Percentiles rank a stretch among this genome's conserved stretches.
Conservation (phyloP, 2,888 invertebrate species). For the Drosophila birchii region DNA sequence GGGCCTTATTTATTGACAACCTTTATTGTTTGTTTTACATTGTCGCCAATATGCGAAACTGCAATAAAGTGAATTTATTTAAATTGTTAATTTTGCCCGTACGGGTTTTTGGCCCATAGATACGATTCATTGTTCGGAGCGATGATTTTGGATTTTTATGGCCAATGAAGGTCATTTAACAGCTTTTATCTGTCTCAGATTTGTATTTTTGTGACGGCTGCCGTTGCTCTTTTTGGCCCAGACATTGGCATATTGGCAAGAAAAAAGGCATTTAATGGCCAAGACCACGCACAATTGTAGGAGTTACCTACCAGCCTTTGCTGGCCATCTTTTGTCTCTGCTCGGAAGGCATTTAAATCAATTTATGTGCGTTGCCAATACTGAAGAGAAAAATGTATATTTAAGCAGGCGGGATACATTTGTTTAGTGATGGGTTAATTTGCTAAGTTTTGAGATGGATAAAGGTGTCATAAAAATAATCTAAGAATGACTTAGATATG, state of each 20-base stretch:
- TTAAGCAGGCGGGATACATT: not conserved
- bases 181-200: conserved; percentile 60
- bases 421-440: not conserved
- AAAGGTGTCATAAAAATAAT: not conserved
- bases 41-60: conserved; percentile 74
- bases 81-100: conserved; percentile 67
- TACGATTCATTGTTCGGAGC: conserved; percentile 68
- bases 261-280: conserved; percentile 43
- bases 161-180: conserved; percentile 74
- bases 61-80: conserved; percentile 74
- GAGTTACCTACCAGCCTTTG: conserved; percentile 26
- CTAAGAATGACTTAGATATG: too few relatives aligned
- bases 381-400: not conserved
- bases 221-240: conserved; percentile 50
- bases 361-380: conserved; percentile 32
- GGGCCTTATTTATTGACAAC: conserved; percentile 65
- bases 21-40: conserved; percentile 76
- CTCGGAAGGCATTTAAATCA: conserved; percentile 52
- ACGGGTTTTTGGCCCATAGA: conserved; percentile 60
- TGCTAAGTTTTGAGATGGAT: accelerated
- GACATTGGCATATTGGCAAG: conserved; percentile 40
- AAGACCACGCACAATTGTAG: conserved; percentile 59
- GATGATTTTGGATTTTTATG: conserved; percentile 66
- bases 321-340: conserved; percentile 6
- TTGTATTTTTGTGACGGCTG: conserved; percentile 36